These are phyloP conservation scores for Zonitis immaculata DNA, from an alignment of 2,888 invertebrate species.

Conservation along the genomic window DNA sequence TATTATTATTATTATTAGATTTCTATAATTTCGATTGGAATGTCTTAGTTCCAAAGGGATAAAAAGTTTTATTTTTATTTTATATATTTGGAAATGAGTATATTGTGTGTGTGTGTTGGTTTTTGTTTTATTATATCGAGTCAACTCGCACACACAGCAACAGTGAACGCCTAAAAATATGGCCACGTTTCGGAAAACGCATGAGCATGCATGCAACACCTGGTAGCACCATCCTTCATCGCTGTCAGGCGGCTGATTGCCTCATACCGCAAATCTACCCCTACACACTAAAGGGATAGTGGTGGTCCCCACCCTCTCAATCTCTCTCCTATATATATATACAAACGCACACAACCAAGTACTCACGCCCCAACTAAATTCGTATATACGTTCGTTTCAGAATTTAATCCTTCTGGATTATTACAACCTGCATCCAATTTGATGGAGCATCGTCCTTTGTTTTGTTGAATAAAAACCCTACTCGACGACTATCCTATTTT, in stretches of 20 bases:
- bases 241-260: slow-evolving; percentile 40
- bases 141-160: background rate
- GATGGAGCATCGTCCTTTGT: slow-evolving; percentile 27
- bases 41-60: no score
- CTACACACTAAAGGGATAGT: slow-evolving; percentile 22
- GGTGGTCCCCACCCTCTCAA: slow-evolving; percentile 18
- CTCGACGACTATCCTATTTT: background rate
- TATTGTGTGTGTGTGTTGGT: background rate
- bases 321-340: slow-evolving; percentile 8
- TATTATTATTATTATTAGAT: no score
- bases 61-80: slow-evolving; percentile 12
- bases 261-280: slow-evolving; percentile 40
- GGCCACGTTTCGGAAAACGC: slow-evolving; percentile 26
- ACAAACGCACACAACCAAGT: slow-evolving; percentile 7
- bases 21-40: background rate
- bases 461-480: background rate
- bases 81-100: background rate
- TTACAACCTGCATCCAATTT: slow-evolving; percentile 32
- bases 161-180: slow-evolving; percentile 6
- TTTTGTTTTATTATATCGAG: background rate
- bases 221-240: slow-evolving; percentile 39
- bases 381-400: slow-evolving; percentile 31
- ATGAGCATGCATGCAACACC: slow-evolving; percentile 39
- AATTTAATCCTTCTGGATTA: slow-evolving; percentile 35
- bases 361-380: slow-evolving; percentile 22